Evolutionary conservation across 2,888 invertebrate genomes (phyloP), one percentile per base, ranked within the genome.

Genomic region (Drosophila affinis): DNA sequence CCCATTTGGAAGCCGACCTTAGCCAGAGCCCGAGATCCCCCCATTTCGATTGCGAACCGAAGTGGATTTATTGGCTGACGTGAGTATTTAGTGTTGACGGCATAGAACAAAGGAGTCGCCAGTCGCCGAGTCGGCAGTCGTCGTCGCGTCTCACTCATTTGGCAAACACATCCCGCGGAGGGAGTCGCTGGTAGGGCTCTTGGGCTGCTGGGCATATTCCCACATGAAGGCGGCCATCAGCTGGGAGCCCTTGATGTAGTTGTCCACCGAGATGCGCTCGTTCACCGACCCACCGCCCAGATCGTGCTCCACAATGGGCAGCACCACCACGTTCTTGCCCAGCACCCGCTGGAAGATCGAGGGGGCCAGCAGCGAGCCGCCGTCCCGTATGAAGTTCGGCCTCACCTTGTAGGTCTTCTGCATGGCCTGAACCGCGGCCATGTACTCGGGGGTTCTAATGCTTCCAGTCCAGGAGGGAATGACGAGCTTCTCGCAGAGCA

Each of bases 51-150:
- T 81, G 87, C 60, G 72, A 72, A 83, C 79, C 89, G 89, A 90
- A 89, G 89, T 91, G 85, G 90, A 91, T 91, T 91, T 91, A 90
- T 89, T 88, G 87, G 90, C 83, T 91, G 91, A 90, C 91, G 90
- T 90, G 90, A 88, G 91, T 90, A 89, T 90, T 90, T 90, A 90
- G 91, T 88, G 91, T 79, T 90, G 90, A 91, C 91, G 90, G 90
- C 88, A 79, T 85, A 90, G 90, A 90, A 90, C 90, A 91, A 91
- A 81, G 80, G 76, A 79, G 72, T 77, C 18, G 18, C 2, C 18
- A 18, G 18, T 18, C 18, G 18, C 1, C 18, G 79, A 18, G 18
- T 18, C 18, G 18, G 18, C 18, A 79, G 72, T 77, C 21, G 21
- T 21, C 81, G 60, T 18, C 18, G 39, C 39, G 70, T 69, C 12